Percentiles rank a stretch among this genome's conserved stretches.
Evolutionary conservation across 2,113 vertebrate species (phyloP).

Genomic region (Pelecanoides urinatrix): DNA sequence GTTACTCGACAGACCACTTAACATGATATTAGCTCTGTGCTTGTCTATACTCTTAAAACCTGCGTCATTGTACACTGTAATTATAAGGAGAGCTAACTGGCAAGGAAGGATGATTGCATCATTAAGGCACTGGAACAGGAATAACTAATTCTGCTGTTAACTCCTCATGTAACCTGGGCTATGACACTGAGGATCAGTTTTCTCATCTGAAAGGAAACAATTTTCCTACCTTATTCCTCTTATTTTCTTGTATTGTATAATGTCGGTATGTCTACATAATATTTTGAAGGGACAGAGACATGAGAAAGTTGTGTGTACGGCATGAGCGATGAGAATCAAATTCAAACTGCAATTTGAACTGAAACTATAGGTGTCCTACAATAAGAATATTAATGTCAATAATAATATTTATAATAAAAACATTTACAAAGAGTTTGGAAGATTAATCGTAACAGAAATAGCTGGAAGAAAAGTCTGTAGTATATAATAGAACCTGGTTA

Average conservation of each 20-base stretch:
- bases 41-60: slow-evolving; percentile 48
- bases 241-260: neutral
- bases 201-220: neutral
- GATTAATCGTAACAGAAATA: neutral
- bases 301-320: neutral
- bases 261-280: neutral
- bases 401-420: neutral
- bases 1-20: slow-evolving; percentile 35
- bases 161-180: neutral
- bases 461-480: neutral
- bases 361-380: neutral
- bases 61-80: slow-evolving; percentile 42
- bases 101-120: slow-evolving; percentile 58
- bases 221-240: neutral
- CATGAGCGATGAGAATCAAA: neutral
- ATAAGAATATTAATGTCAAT: neutral
- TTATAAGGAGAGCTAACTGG: slow-evolving; percentile 50
- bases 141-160: slow-evolving; percentile 47
- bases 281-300: neutral
- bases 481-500: neutral
- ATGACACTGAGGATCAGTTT: neutral
- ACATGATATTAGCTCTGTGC: slow-evolving; percentile 2
- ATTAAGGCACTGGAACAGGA: slow-evolving; percentile 41
- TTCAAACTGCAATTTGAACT: neutral
- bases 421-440: neutral